Evolutionary conservation across 2,888 invertebrate species (phyloP).

Genomic region (Cremastinae sp.): DNA sequence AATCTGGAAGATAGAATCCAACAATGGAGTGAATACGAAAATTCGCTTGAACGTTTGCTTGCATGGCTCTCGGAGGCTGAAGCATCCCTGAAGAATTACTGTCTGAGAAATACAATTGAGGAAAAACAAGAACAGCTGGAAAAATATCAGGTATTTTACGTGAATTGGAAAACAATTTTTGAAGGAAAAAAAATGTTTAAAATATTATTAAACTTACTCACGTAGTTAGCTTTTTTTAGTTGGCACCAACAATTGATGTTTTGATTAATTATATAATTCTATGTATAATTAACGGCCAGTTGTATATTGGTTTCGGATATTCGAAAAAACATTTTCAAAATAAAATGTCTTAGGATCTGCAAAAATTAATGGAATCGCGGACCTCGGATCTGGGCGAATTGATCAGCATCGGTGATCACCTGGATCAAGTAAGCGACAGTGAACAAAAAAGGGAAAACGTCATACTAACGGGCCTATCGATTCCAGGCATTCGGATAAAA

Average conservation of each 20-base stretch:
- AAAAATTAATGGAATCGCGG: conserved; percentile 87
- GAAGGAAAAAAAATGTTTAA: conserved; percentile 2
- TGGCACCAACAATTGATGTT: too few species aligned
- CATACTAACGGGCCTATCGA: conserved; percentile 32
- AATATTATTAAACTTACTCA: too few species aligned
- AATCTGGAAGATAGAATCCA: conserved; percentile 91
- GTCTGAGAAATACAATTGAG: conserved; percentile 90
- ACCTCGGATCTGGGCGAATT: conserved; percentile 88
- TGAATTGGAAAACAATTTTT: conserved; percentile 39
- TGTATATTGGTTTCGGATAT: conserved; percentile 48
- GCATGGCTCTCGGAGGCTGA: conserved; percentile 94
- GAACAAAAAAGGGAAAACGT: conserved; percentile 37
- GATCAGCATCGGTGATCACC: conserved; percentile 88
- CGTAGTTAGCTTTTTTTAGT: too few species aligned
- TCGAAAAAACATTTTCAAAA: conserved; percentile 17
- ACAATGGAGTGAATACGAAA: conserved; percentile 96
- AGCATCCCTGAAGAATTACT: conserved; percentile 91
- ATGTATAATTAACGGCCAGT: too few species aligned
- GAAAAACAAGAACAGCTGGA: conserved; percentile 95
- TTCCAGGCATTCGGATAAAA: conserved; percentile 44
- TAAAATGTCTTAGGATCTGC: conserved; percentile 85
- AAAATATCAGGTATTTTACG: conserved; percentile 89
- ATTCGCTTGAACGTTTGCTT: conserved; percentile 89
- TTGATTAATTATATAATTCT: too few species aligned
- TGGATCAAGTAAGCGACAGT: conserved; percentile 89